phyloP scores from a whole-genome alignment of 2,113 vertebrate genomes.

The Manacus vitellinus region DNA sequence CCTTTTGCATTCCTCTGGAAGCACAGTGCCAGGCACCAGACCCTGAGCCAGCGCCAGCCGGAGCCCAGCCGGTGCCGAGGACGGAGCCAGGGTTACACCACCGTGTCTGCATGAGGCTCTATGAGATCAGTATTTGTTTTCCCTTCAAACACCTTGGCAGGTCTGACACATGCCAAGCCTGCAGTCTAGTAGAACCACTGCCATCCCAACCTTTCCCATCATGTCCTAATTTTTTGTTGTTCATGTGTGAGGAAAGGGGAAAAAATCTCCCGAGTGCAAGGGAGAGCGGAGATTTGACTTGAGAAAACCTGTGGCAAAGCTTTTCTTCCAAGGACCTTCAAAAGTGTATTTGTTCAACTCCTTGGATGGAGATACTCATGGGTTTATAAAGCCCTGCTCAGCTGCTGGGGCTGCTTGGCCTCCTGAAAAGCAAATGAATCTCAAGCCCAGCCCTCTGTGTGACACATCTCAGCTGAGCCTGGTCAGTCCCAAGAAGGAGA shows the following conservation, averaged over 20 bases:
- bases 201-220: background rate
- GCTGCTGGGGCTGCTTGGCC: background rate
- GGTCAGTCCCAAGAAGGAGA: background rate
- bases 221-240: background rate
- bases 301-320: background rate
- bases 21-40: accelerated
- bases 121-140: background rate
- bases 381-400: background rate
- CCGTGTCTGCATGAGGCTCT: background rate
- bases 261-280: background rate
- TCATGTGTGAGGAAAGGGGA: background rate
- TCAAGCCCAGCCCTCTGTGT: background rate
- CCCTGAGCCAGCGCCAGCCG: accelerated
- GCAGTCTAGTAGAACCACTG: background rate
- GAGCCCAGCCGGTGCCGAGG: background rate
- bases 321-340: background rate
- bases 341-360: background rate
- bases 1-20: background rate
- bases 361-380: accelerated
- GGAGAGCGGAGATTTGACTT: background rate
- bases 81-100: background rate
- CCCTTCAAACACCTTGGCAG: background rate
- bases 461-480: background rate
- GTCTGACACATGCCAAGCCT: background rate
- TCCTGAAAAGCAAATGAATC: background rate